Conservation (phyloP, 2,113 vertebrate genomes). For the Zapornia atra region DNA sequence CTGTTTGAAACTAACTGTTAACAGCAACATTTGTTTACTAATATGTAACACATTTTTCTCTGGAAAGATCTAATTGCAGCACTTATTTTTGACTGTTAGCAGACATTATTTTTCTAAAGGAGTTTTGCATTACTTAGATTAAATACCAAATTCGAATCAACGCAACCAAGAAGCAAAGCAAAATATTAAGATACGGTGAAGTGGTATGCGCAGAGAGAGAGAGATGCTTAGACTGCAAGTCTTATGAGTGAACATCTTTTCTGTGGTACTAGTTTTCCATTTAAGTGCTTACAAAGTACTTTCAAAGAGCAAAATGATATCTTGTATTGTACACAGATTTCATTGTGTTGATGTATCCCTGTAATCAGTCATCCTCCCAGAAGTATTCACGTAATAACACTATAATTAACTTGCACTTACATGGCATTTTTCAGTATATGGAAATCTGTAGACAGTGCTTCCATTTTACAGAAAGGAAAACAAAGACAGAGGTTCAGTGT, state of each 20-base stretch:
- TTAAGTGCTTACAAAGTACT: background rate
- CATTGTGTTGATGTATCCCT: background rate
- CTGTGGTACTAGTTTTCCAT: background rate
- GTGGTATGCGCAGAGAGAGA: background rate
- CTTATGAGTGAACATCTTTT: background rate
- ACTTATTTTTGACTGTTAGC: background rate
- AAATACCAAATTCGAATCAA: constrained; percentile 1
- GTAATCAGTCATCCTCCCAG: background rate
- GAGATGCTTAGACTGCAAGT: constrained; percentile 1
- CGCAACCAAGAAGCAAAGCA: constrained; percentile 18
- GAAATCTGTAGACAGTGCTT: background rate
- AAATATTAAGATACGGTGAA: constrained; percentile 6
- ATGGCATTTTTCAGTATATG: background rate
- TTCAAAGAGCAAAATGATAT: background rate
- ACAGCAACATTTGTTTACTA: background rate
- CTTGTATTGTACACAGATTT: background rate
- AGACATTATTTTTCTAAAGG: background rate
- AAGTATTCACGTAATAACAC: background rate
- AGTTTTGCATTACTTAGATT: constrained; percentile 12
- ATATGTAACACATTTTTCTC: background rate
- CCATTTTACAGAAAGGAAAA: background rate
- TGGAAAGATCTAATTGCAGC: background rate
- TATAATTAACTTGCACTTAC: background rate
- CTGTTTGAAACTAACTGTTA: background rate
- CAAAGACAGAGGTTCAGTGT: background rate